Percentiles rank a stretch among this genome's conserved stretches.
These are phyloP conservation scores for Conistra vaccinii DNA, from an alignment of 2,888 invertebrate species.

Conservation along the genomic window DNA sequence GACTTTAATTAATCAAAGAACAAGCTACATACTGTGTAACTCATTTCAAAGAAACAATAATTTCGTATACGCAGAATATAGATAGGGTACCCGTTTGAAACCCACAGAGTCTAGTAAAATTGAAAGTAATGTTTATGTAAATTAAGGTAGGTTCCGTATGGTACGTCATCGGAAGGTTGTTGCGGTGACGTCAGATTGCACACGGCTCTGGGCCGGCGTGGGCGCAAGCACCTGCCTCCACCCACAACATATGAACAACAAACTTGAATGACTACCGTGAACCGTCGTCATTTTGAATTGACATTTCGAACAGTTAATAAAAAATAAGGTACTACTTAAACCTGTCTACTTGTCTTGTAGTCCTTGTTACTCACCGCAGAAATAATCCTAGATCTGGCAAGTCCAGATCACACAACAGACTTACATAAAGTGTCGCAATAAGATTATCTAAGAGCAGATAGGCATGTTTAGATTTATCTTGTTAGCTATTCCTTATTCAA, in stretches of 20 bases:
- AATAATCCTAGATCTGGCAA: conserved; percentile 38
- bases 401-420: too few relatives aligned
- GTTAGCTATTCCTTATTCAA: conserved; percentile 3
- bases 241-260: conserved; percentile 81
- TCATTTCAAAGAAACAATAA: conserved; percentile 4
- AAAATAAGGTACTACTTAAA: conserved; percentile 20
- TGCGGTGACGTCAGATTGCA: conserved; percentile 86
- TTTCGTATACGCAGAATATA: conserved; percentile 5
- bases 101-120: conserved; percentile 54
- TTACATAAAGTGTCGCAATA: conserved; percentile 23
- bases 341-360: background rate
- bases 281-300: conserved; percentile 38
- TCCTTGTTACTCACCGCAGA: conserved; percentile 32
- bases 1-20: conserved; percentile 9
- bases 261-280: conserved; percentile 62
- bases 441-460: conserved; percentile 13
- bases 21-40: background rate
- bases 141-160: conserved; percentile 75
- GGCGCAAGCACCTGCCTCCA: conserved; percentile 83
- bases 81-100: conserved; percentile 28
- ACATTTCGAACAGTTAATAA: conserved; percentile 47
- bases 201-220: conserved; percentile 85
- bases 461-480: conserved; percentile 7
- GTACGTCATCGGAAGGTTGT: conserved; percentile 81
- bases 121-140: conserved; percentile 67